Conservation (phyloP, 1,140 invertebrate genomes). For the Asbolus verrucosus region DNA sequence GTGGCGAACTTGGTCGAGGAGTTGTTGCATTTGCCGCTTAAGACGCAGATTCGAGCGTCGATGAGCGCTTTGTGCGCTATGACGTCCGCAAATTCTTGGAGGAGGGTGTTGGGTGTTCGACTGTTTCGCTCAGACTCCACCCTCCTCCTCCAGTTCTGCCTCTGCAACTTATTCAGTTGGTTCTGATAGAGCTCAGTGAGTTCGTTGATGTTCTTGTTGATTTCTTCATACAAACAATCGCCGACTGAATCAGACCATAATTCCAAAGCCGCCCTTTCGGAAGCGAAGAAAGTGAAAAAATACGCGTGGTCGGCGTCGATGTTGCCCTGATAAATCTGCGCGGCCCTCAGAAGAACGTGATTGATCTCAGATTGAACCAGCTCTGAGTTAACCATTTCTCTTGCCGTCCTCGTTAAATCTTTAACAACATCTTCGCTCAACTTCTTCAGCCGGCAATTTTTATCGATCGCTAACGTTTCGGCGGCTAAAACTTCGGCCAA, state of each 20-base stretch:
- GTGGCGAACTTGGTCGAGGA: neutral
- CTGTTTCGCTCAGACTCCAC: slow-evolving; percentile 67
- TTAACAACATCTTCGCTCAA: slow-evolving; percentile 69
- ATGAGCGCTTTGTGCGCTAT: slow-evolving; percentile 82
- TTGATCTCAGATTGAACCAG: slow-evolving; percentile 80
- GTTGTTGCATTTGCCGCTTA: slow-evolving; percentile 66
- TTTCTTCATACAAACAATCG: slow-evolving; percentile 74
- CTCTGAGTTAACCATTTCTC: slow-evolving; percentile 78
- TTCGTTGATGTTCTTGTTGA: slow-evolving; percentile 75
- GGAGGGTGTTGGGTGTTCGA: slow-evolving; percentile 67
- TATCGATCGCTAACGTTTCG: slow-evolving; percentile 71
- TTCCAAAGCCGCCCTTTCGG: slow-evolving; percentile 74
- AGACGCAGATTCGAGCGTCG: slow-evolving; percentile 75
- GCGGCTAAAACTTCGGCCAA: slow-evolving; percentile 74
- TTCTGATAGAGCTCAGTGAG: slow-evolving; percentile 75
- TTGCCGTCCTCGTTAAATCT: slow-evolving; percentile 76
- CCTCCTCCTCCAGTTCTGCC: slow-evolving; percentile 63
- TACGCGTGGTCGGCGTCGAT: slow-evolving; percentile 63
- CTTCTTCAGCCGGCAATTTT: slow-evolving; percentile 59
- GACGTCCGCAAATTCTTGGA: slow-evolving; percentile 79
- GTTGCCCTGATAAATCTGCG: slow-evolving; percentile 72
- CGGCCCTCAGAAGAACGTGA: slow-evolving; percentile 75
- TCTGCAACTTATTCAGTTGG: slow-evolving; percentile 66
- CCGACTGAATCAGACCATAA: slow-evolving; percentile 78
- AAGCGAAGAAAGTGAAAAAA: slow-evolving; percentile 71